phyloP scores from a whole-genome alignment of 2,888 invertebrate genomes.

The Tridacna gigas region DNA sequence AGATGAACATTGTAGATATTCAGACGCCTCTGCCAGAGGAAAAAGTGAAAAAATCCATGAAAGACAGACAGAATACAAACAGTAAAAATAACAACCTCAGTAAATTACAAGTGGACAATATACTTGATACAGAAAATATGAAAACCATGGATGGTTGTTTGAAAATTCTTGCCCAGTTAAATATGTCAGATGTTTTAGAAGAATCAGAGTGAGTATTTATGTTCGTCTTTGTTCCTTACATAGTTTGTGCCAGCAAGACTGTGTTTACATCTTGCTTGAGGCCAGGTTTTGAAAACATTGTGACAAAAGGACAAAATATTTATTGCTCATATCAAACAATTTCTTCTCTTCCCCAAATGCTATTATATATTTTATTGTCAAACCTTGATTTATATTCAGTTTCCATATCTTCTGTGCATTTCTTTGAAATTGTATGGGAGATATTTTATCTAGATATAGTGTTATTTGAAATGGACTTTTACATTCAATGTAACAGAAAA shows the following conservation, averaged over 20 bases:
- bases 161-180: slow-evolving; percentile 77
- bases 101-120: slow-evolving; percentile 68
- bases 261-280: too few species aligned
- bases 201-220: slow-evolving; percentile 82
- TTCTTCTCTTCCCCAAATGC: not conserved
- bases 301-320: not conserved
- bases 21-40: slow-evolving; percentile 16
- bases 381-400: not conserved
- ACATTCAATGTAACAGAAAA: too few species aligned
- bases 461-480: too few species aligned
- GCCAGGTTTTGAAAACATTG: not conserved
- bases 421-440: too few species aligned
- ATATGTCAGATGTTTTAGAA: slow-evolving; percentile 74
- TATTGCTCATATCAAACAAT: not conserved
- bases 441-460: too few species aligned
- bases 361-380: not conserved
- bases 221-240: not conserved
- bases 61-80: slow-evolving; percentile 24
- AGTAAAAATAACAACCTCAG: slow-evolving; percentile 48
- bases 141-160: slow-evolving; percentile 81
- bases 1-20: slow-evolving; percentile 9
- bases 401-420: too few species aligned
- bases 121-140: slow-evolving; percentile 74
- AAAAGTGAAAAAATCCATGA: slow-evolving; percentile 34
- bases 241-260: not conserved